Percentiles rank a stretch among this genome's conserved stretches.
These are phyloP conservation scores for Biston betularia DNA, from an alignment of 2,888 invertebrate species.

Conservation along the genomic window DNA sequence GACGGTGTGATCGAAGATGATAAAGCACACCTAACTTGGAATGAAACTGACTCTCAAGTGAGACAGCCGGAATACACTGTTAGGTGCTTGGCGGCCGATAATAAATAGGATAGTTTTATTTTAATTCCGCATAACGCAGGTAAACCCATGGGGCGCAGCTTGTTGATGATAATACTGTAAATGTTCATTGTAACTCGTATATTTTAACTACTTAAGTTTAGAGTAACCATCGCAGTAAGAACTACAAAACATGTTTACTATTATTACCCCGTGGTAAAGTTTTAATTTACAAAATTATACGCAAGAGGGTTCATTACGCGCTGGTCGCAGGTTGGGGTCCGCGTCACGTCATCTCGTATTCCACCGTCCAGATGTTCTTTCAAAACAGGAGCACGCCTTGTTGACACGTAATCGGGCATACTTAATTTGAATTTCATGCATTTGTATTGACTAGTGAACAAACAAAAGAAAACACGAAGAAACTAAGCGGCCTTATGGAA, in stretches of 20 bases:
- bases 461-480: conserved; percentile 23
- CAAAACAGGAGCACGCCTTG: conserved; percentile 29
- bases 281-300: conserved; percentile 19
- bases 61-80: no score
- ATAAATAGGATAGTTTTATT: no score
- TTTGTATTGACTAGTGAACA: conserved; percentile 7
- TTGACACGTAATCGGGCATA: conserved; percentile 33
- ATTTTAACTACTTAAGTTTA: background rate
- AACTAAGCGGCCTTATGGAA: background rate
- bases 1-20: no score
- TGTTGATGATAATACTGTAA: no score
- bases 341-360: conserved; percentile 32
- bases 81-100: no score
- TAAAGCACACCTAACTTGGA: no score
- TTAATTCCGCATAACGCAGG: no score
- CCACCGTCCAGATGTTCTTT: conserved; percentile 37
- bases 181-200: no score
- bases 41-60: no score
- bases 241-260: background rate
- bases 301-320: conserved; percentile 2
- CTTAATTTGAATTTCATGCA: conserved; percentile 39
- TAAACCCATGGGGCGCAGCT: no score
- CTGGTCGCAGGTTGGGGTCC: conserved; percentile 33
- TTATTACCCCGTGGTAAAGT: background rate
- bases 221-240: background rate